Base-by-base conservation (phyloP, 2,113 vertebrate species). In the Odocoileus hemionus region DNA sequence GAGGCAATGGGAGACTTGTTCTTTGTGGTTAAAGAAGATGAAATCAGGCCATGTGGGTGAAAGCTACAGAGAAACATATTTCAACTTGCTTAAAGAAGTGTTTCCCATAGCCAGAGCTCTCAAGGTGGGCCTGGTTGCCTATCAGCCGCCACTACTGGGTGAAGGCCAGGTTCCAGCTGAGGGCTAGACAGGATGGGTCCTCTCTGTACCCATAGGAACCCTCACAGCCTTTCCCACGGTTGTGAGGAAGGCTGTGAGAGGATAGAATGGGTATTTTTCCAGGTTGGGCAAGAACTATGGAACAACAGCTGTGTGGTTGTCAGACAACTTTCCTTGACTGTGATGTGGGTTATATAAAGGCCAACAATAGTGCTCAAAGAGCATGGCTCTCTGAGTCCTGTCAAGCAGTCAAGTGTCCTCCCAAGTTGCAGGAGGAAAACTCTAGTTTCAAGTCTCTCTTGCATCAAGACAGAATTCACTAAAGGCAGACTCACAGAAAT, bases 291-390 rank as follows among this genome's bases (percentile, higher is more conserved):
- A 97, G 95, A 98, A 74, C 78, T 43, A 19, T 86, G 78, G 60
- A 78, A 96, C 96, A 98, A 95, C 96, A 97, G 89, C 57, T 74
- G 9, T 1, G 55, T 97, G 95, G 86, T 95, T 98, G 88, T 93
- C 85, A 95, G 39, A 74, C 2, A 52, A 47, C 21, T 83, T 52
- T 94, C 85, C 57, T 47, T 55, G 60, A 93, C 79, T 52, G 64
- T 76, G 45, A 90, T 43, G 11, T 93, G 52, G 30, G 78, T 93
- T 39, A 79, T n/a, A 3, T 6, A 55, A 96, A 74, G n/a, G 85
- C 60, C 86, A 95, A 91, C 60, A 67, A 50, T 45, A 45, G 52
- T 67, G 36, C 52, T 78, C 70, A 90, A 2, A 79, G 50, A 95
- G 82, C 19, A 19, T 28, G 76, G 19, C 3, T 58, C 61, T 79